Evolutionary conservation across 2,888 invertebrate species (phyloP), one percentile per base, ranked within the genome.

Genomic region (Napeogenes sylphis): DNA sequence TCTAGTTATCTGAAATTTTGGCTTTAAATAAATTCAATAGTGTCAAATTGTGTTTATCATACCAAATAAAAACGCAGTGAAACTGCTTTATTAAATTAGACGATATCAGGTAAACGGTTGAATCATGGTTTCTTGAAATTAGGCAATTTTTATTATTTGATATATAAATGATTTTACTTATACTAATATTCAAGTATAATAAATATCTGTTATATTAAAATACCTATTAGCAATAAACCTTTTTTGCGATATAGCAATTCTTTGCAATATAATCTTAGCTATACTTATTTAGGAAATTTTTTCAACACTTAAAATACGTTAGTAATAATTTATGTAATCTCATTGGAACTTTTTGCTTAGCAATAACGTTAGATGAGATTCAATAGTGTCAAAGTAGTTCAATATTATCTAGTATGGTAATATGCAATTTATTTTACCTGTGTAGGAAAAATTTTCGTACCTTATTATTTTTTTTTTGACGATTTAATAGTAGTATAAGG

Each of bases 291-390:
- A 51, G 51, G 8, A 30, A 30, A 51, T 51, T 30, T 51, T 42
- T 30, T 6, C 51, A 10, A 30, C 12, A 51, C 47, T 47, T 47
- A 46, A 5, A 14, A 47, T 47, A 47, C 8, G 13, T 51, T 51
- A 30, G 51, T 51, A 42, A 12, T 51, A 51, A 30, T 51, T 30
- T 51, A 30, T 56, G 57, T 57, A 62, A 54, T 62, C 56, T 61
- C 61, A 62, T 42, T 62, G 51, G 51, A 5, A 51, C 4, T 21
- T 55, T 45, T 62, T 62, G 61, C 57, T 61, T 56, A 46, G 56
- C 47, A 61, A 61, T 56, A 60, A 45, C 42, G 56, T 59, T 42
- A 59, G 55, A 56, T 61, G 45, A 47, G 56, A 56, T 56, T 56
- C 56, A 56, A 51, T 56, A 61, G 61, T 61, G 53, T 61, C 56